These are phyloP conservation scores for Smutsia gigantea DNA, from an alignment of 2,797 vertebrate genomes.

Conservation along the genomic window DNA sequence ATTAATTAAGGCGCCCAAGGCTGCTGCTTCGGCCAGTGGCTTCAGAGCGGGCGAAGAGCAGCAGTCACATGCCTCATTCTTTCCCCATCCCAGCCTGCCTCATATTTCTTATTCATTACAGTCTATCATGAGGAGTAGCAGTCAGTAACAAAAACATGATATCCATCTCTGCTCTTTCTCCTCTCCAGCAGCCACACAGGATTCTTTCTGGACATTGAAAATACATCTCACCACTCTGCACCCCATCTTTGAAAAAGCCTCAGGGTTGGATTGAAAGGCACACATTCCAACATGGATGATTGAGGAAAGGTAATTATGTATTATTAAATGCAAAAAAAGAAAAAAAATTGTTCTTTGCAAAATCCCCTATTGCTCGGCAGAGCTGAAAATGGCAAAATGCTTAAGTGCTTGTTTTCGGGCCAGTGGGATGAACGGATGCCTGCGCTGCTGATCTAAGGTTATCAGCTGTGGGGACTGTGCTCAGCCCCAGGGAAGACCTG, in stretches of 20 bases:
- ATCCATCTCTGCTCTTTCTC: background rate
- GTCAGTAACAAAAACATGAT: background rate
- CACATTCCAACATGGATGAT: conserved; percentile 48
- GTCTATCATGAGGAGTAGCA: background rate
- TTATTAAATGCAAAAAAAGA: conserved; percentile 64
- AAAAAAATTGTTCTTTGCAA: conserved; percentile 66
- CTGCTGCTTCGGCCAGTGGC: background rate
- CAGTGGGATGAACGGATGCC: background rate
- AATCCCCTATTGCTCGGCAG: conserved; percentile 61
- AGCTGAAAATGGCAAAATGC: conserved; percentile 67
- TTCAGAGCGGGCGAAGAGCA: background rate
- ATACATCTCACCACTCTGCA: background rate
- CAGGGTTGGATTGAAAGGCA: conserved; percentile 47
- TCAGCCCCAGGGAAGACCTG: background rate
- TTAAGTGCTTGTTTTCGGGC: conserved; percentile 51
- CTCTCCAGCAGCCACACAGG: background rate
- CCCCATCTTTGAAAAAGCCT: background rate
- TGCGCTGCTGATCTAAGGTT: background rate
- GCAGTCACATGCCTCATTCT: fast-evolving
- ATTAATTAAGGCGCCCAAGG: fast-evolving
- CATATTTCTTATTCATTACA: background rate
- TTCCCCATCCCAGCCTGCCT: background rate
- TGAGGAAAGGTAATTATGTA: conserved; percentile 78
- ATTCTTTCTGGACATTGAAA: background rate
- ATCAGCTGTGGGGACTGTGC: fast-evolving